A percentile compares a stretch with the other conserved stretches of the same genome.
Evolutionary conservation across 1,140 invertebrate species (phyloP).

Genomic region (Myzus persicae): DNA sequence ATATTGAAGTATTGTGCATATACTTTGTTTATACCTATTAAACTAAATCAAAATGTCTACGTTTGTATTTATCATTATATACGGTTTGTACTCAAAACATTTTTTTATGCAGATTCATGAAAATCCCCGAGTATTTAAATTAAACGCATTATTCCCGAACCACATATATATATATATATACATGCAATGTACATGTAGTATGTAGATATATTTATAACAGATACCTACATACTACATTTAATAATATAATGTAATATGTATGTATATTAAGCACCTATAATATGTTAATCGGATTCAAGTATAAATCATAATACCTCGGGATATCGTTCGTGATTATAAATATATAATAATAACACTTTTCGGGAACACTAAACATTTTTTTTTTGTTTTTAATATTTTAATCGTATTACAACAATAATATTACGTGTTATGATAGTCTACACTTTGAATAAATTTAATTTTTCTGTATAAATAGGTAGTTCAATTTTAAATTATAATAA

Average conservation of each 20-base stretch:
- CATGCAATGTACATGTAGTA: too few relatives aligned
- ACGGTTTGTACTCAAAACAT: neutral
- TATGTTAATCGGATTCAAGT: conserved; percentile 18
- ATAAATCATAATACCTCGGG: neutral
- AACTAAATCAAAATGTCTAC: neutral
- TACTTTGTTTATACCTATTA: neutral
- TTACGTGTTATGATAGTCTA: neutral
- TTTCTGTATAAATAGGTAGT: neutral
- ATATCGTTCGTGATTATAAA: neutral
- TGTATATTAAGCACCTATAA: neutral
- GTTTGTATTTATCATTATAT: neutral
- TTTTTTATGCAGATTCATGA: neutral
- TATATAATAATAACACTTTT: neutral
- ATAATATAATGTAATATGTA: neutral
- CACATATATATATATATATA: neutral
- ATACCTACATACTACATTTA: too few relatives aligned
- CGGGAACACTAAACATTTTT: neutral
- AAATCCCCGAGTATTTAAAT: conserved; percentile 24
- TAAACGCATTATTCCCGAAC: neutral
- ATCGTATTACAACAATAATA: neutral
- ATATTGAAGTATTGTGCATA: neutral
- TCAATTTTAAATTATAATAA: neutral
- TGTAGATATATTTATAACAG: neutral
- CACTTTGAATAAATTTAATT: neutral
- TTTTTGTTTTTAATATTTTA: neutral